A percentile compares a stretch with the other conserved stretches of the same genome.
Evolutionary conservation across 2,113 vertebrate species (phyloP).

Genomic region (Gambusia affinis): DNA sequence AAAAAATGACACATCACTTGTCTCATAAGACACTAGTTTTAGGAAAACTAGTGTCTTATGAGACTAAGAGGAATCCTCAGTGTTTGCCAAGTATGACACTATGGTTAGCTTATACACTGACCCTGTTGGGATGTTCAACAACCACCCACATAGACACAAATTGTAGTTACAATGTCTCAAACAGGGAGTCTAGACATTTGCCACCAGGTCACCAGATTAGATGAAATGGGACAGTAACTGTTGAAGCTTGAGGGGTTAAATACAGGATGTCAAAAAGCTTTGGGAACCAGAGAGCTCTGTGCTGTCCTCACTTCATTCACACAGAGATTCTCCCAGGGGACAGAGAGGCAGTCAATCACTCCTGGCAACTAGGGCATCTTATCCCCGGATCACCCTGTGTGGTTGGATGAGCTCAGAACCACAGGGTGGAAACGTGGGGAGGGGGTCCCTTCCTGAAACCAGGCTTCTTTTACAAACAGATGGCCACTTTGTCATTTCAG

Average conservation of each 20-base stretch:
- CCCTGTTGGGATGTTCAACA: too few relatives aligned
- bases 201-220: conserved; percentile 53
- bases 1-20: too few relatives aligned
- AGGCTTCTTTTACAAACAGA: background rate
- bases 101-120: too few relatives aligned
- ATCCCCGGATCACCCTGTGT: conserved; percentile 56
- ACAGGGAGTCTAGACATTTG: conserved; percentile 53
- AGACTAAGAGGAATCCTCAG: too few relatives aligned
- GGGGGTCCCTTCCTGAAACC: conserved; percentile 52
- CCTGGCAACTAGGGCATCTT: conserved; percentile 70
- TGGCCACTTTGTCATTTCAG: background rate
- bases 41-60: too few relatives aligned
- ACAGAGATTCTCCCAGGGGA: conserved; percentile 24
- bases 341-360: conserved; percentile 63
- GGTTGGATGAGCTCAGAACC: conserved; percentile 49
- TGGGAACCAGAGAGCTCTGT: conserved; percentile 37
- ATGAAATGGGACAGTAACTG: conserved; percentile 26
- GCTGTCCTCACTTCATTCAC: conserved; percentile 44
- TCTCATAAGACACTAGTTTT: too few relatives aligned
- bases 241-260: conserved; percentile 26
- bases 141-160: conserved; percentile 16
- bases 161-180: conserved; percentile 36
- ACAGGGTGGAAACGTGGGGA: conserved; percentile 37
- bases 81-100: too few relatives aligned
- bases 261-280: conserved; percentile 52